These are phyloP conservation scores for Lamellibrachia luymesi DNA, from an alignment of 1,140 invertebrate species.

Conservation along the genomic window DNA sequence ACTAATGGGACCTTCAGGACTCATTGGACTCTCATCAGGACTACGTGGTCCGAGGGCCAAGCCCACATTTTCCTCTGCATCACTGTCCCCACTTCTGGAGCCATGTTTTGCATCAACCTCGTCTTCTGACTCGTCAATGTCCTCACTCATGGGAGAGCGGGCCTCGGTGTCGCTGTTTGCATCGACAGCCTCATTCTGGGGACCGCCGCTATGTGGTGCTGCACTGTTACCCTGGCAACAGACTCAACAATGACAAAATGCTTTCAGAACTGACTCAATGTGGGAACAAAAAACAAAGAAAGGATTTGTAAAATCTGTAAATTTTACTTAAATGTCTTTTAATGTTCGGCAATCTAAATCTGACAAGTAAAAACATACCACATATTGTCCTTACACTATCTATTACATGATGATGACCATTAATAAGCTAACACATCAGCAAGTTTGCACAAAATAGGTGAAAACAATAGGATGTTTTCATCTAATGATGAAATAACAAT, in stretches of 20 bases:
- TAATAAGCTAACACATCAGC: no score
- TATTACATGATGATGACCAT: no score
- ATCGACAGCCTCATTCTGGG: neutral
- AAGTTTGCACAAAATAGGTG: no score
- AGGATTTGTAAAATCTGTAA: no score
- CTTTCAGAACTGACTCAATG: no score
- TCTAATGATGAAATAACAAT: no score
- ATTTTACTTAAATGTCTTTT: no score
- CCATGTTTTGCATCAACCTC: neutral
- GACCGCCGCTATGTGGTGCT: neutral
- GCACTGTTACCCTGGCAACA: neutral
- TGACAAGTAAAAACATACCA: no score
- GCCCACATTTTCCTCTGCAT: neutral
- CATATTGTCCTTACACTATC: no score
- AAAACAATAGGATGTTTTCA: no score
- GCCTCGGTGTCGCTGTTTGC: neutral
- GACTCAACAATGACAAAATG: neutral
- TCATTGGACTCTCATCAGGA: constrained; percentile 12
- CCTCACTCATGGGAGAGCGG: neutral
- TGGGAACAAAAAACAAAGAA: no score
- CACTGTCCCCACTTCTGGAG: neutral
- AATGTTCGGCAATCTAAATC: no score
- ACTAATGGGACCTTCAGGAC: neutral
- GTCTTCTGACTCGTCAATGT: neutral
- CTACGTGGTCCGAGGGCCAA: neutral